Percentiles rank a stretch among this genome's conserved stretches.
These are phyloP conservation scores for Tragelaphus eurycerus DNA, from an alignment of 2,797 vertebrate genomes.

Conservation along the genomic window DNA sequence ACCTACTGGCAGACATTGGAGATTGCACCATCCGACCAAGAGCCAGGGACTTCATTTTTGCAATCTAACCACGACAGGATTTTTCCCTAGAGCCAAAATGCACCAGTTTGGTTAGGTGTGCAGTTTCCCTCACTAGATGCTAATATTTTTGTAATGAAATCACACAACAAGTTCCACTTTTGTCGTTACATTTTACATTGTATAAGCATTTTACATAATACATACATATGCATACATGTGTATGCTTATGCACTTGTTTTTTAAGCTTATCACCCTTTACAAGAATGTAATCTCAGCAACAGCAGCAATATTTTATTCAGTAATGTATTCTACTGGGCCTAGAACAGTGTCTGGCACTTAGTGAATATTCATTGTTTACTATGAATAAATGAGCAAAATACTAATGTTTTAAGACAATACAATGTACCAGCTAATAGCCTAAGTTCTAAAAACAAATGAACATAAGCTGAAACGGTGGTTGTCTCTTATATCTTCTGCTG, in stretches of 20 bases:
- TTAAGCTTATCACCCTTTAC: not conserved
- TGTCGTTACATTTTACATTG: not conserved
- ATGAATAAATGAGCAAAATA: not conserved
- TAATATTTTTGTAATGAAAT: not conserved
- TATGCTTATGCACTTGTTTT: not conserved
- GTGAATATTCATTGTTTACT: not conserved
- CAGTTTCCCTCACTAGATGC: not conserved
- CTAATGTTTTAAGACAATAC: not conserved
- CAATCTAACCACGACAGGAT: not conserved
- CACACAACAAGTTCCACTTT: not conserved
- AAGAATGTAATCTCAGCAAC: not conserved
- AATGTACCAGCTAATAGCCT: not conserved
- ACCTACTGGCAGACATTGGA: constrained; percentile 70
- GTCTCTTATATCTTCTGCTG: not conserved
- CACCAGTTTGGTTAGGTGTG: not conserved
- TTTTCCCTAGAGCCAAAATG: not conserved
- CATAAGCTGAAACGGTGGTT: not conserved
- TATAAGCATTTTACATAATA: not conserved
- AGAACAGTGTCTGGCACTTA: not conserved
- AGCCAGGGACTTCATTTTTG: not conserved
- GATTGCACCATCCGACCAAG: constrained; percentile 23
- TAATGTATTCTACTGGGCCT: not conserved
- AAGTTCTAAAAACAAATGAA: not conserved
- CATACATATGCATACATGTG: not conserved
- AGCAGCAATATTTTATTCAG: not conserved